Evolutionary conservation across 2,888 invertebrate species (phyloP).

Genomic region (Caenorhabditis sp.): DNA sequence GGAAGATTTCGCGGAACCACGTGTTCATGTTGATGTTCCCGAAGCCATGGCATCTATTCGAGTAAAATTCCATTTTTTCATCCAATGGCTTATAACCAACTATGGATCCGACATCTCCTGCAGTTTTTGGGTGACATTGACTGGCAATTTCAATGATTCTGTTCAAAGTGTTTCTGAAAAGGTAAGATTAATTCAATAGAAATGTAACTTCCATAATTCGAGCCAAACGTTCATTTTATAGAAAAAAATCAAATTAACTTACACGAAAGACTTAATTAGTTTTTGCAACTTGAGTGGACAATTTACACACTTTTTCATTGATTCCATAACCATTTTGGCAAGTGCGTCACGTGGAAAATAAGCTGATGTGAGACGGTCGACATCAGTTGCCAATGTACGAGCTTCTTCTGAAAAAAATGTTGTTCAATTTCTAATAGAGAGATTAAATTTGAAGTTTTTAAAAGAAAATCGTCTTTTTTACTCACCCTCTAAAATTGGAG

Average conservation of each 20-base stretch:
- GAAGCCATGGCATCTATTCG: constrained; percentile 5
- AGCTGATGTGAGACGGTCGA: background rate
- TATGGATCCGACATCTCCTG: background rate
- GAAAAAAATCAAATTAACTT: background rate
- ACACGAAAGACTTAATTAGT: background rate
- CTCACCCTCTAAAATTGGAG: constrained; percentile 4
- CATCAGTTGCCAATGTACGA: background rate
- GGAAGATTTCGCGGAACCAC: background rate
- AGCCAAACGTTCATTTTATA: background rate
- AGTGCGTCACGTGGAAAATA: background rate
- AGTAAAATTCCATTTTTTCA: background rate
- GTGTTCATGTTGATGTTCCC: background rate
- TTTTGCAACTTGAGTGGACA: background rate
- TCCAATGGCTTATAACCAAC: background rate
- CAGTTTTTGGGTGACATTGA: background rate
- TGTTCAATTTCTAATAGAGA: background rate
- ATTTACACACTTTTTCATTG: background rate
- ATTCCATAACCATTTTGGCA: background rate
- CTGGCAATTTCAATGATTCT: background rate
- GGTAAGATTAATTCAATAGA: background rate
- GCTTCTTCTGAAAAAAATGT: constrained; percentile 6
- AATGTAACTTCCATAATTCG: too few relatives aligned
- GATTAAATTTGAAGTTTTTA: background rate
- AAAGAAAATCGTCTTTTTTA: background rate
- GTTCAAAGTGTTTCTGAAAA: background rate